Evolutionary conservation across 30 jellyfish, hydroid and myxozoan species (phyloP).

Genomic region (Phacellophora camtschatica): DNA sequence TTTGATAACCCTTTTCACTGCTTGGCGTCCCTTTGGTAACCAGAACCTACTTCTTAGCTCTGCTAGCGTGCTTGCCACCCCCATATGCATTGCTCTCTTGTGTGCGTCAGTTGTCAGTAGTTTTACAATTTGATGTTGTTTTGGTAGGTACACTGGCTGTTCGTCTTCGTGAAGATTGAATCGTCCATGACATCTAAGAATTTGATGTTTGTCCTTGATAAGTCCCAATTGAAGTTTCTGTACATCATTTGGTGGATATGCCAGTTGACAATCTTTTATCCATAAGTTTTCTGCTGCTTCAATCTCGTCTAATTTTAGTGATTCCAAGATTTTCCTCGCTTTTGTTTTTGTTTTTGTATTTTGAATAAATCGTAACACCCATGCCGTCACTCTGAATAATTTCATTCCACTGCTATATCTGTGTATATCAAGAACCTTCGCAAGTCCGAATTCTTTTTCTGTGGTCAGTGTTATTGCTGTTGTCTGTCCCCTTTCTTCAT

Average conservation of each 20-base stretch:
- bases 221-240: background rate
- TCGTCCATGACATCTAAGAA: conserved; percentile 35
- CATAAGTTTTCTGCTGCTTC: conserved; percentile 30
- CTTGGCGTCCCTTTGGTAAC: conserved; percentile 31
- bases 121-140: background rate
- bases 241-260: background rate
- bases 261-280: background rate
- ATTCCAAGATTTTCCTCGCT: background rate
- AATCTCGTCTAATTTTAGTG: background rate
- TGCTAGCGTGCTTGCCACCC: conserved; percentile 54
- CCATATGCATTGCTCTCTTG: conserved; percentile 38
- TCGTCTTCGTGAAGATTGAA: conserved; percentile 33
- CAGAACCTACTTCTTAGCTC: conserved; percentile 5
- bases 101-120: conserved; percentile 34
- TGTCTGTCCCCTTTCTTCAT: conserved; percentile 11
- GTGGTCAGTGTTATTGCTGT: background rate
- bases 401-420: conserved; percentile 38
- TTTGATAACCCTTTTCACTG: background rate
- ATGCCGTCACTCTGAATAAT: conserved; percentile 46
- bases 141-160: conserved; percentile 51
- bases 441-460: background rate
- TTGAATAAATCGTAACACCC: conserved; percentile 35
- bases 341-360: too few relatives aligned
- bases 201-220: background rate
- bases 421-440: background rate